Conservation (phyloP, 2,113 vertebrate species). For the Chaetodon trifascialis region DNA sequence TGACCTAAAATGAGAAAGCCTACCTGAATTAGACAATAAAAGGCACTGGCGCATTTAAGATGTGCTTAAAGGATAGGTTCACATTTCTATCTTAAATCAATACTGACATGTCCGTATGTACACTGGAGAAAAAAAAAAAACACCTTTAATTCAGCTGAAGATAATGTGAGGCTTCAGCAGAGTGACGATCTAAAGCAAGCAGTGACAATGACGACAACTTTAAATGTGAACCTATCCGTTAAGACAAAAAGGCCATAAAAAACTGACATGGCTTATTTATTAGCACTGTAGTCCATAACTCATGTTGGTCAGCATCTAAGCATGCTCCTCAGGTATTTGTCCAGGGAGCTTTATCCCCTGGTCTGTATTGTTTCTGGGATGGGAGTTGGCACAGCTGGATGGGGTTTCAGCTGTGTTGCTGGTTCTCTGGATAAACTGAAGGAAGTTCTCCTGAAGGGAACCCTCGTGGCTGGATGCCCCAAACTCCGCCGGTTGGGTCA, state of each 20-base stretch:
- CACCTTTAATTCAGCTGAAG: not conserved
- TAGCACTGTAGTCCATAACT: conserved; percentile 56
- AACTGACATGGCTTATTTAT: not conserved
- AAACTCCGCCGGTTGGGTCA: conserved; percentile 74
- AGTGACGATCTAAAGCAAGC: not conserved
- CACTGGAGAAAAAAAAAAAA: not conserved
- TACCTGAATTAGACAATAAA: conserved; percentile 25
- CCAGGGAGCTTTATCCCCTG: conserved; percentile 82
- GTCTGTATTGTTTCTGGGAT: conserved; percentile 81
- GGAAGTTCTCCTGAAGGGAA: conserved; percentile 89
- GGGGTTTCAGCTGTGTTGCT: conserved; percentile 81
- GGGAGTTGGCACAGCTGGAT: conserved; percentile 77
- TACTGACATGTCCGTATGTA: not conserved
- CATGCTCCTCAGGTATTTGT: conserved; percentile 84
- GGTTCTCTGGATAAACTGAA: conserved; percentile 90
- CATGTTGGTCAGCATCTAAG: conserved; percentile 59
- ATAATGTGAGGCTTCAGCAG: not conserved
- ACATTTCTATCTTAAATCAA: conserved; percentile 4
- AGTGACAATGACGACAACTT: too few relatives aligned
- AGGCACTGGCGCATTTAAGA: conserved; percentile 8
- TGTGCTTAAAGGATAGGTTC: not conserved
- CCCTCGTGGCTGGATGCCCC: conserved; percentile 87
- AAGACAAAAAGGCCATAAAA: not conserved
- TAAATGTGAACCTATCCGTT: too few relatives aligned
- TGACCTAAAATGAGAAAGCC: not conserved